Conservation (phyloP, 30 jellyfish, hydroid and myxozoan species). For the Chironex yamaguchii region DNA sequence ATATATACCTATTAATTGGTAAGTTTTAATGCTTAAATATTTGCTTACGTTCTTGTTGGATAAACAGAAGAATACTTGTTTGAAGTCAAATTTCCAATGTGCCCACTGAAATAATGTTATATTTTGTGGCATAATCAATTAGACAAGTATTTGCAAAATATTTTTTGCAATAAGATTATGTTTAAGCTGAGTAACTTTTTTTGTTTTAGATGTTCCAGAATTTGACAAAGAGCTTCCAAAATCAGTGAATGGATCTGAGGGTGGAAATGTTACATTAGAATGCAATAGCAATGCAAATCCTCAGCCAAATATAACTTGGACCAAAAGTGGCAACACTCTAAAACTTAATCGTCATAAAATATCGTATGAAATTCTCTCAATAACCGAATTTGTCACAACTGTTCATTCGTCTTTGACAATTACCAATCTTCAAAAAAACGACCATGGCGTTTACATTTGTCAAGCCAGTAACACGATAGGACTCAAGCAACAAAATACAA, state of each 20-base stretch:
- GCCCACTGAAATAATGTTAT: too few relatives aligned
- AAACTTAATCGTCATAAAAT: neutral
- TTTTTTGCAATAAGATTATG: too few relatives aligned
- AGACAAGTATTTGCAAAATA: too few relatives aligned
- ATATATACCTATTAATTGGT: too few relatives aligned
- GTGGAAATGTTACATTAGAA: neutral
- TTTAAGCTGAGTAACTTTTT: neutral
- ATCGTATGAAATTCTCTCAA: neutral
- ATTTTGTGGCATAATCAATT: too few relatives aligned
- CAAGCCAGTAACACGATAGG: conserved; percentile 49
- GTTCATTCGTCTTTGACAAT: conserved; percentile 11
- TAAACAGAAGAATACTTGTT: too few relatives aligned
- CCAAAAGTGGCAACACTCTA: neutral
- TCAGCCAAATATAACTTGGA: conserved; percentile 33
- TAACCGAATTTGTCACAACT: conserved; percentile 5
- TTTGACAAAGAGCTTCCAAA: neutral
- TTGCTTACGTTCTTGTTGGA: too few relatives aligned
- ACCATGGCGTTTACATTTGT: conserved; percentile 48
- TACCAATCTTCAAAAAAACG: conserved; percentile 18
- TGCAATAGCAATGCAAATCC: conserved; percentile 51
- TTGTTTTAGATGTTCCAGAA: neutral
- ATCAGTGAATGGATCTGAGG: neutral
- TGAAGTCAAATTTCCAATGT: too few relatives aligned
- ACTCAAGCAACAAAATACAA: conserved; percentile 6
- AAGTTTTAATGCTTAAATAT: too few relatives aligned